Base-by-base conservation (phyloP, 2,797 vertebrate species). In the Momotus momota region DNA sequence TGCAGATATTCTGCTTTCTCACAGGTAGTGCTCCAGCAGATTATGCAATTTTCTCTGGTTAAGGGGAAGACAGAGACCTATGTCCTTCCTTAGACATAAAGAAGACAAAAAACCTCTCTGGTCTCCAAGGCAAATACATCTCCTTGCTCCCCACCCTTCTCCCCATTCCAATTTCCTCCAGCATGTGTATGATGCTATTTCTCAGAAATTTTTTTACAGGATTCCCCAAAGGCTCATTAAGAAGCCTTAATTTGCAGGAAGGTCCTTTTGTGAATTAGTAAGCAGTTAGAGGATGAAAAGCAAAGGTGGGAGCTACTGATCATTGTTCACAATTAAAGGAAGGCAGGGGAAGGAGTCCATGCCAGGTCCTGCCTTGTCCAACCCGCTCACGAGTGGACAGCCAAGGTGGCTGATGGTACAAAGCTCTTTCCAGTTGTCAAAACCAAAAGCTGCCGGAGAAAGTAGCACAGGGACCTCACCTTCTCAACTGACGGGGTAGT, bases 271-370 rank as follows among this genome's bases (percentile, higher is more conserved):
- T 78, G 85, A 60, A 57, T 88, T 74, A 65, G 33, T 74, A 71
- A 61, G 49, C 21, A 41, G 27, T n/a, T 57, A 81, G 57, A 83
- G 31, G 70, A 84, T 90, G 70, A 91, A 84, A 95, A 95, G 82
- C 58, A 69, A 91, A 90, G 62, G 62, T 90, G 70, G 62, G 51
- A 93, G n/a, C 81, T 81, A 17, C 70, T 70, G 73, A 86, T 75
- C 9, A 72, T 72, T 88, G 75, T 62, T 80, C 43, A 93, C 62
- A 79, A 51, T 86, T 84, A 69, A 93, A 94, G 51, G 77, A 93
- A 86, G 73, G 45, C 58, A 69, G 79, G 40, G 40, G 40, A 74
- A 72, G 61, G 52, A 91, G 48, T 25, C 18, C 0, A 3, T 72
- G 72, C 64, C 43, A 86, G 66, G 55, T 67, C n/a, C 12, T 75